Evolutionary conservation across 2,113 vertebrate genomes (phyloP).

Genomic region (Actenoides hombroni): DNA sequence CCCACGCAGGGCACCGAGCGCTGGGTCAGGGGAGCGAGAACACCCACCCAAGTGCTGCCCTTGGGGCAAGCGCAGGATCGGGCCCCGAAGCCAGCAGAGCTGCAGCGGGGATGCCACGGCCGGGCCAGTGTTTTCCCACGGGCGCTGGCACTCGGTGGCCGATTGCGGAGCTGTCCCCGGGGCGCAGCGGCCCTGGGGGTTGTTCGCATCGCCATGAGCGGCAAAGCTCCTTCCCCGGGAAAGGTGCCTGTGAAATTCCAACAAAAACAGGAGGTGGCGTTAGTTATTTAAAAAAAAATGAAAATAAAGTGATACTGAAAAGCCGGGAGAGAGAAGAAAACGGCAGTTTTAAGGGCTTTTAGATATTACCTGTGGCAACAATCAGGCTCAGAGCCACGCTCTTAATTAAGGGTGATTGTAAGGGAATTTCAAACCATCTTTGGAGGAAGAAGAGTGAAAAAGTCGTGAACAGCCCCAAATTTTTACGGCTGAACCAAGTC

Average conservation of each 20-base stretch:
- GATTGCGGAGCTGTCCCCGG: background rate
- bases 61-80: background rate
- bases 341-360: background rate
- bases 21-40: background rate
- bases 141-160: background rate
- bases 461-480: background rate
- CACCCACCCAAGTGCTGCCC: background rate
- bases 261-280: constrained; percentile 4
- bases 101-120: background rate
- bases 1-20: accelerated
- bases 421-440: background rate
- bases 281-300: background rate
- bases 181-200: background rate
- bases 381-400: background rate
- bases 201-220: accelerated
- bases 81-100: background rate
- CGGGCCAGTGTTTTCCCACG: background rate
- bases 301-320: too few species aligned
- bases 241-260: background rate
- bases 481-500: background rate
- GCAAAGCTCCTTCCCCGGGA: background rate
- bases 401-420: background rate
- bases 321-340: background rate
- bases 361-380: accelerated
- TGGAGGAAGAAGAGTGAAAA: background rate